A percentile compares a stretch with the other conserved stretches of the same genome.
Evolutionary conservation across 2,113 vertebrate species (phyloP).

Genomic region (Lagopus leucura): DNA sequence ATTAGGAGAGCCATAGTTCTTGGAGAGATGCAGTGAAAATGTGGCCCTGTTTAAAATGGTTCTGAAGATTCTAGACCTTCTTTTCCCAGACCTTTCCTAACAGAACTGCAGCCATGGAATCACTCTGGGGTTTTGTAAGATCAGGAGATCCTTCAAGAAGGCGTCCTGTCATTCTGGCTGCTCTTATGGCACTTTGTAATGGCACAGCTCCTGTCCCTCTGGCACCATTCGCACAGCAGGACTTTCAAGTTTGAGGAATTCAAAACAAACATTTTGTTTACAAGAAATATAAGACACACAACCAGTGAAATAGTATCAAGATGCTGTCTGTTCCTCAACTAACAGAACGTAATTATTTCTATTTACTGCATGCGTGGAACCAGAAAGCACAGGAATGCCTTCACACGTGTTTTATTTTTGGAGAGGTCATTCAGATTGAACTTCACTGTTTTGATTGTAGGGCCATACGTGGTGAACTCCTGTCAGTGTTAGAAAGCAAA

Average conservation of each 20-base stretch:
- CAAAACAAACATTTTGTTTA: conserved; percentile 28
- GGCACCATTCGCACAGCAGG: not conserved
- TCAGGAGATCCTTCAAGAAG: not conserved
- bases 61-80: not conserved
- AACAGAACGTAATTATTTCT: not conserved
- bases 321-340: not conserved
- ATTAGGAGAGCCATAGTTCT: not conserved
- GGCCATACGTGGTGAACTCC: not conserved
- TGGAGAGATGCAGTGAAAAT: not conserved
- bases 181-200: not conserved
- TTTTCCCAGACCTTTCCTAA: not conserved
- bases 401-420: not conserved
- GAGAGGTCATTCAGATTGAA: not conserved
- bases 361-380: not conserved
- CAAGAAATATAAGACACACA: not conserved
- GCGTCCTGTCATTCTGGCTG: not conserved
- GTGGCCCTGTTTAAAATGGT: not conserved
- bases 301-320: not conserved
- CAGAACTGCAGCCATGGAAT: not conserved
- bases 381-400: not conserved
- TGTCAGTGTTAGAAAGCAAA: not conserved
- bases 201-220: not conserved
- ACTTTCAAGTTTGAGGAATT: conserved; percentile 10
- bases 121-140: not conserved
- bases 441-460: not conserved